Evolutionary conservation across 2,113 vertebrate species (phyloP), one percentile per base, ranked within the genome.

Genomic region (Sapajus apella): DNA sequence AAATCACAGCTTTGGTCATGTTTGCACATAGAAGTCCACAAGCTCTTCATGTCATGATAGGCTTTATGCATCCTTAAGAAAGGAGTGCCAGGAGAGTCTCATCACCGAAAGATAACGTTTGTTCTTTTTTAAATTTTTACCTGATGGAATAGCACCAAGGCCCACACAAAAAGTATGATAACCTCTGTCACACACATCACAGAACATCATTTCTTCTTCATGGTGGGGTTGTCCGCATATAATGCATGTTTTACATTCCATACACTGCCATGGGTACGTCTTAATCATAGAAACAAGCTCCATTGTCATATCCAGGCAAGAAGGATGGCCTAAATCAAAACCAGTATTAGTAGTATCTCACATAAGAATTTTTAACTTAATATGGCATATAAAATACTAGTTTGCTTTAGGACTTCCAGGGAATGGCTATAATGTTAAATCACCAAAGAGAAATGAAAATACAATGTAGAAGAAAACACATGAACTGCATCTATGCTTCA

Each of bases 141-240:
- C 99, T 98, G 99, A 99, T 73, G 99, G 99, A 98, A 99, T 99
- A 92, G 99, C 98, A 88, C 99, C 98, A 98, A 99, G 99, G 94
- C 99, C 99, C 89, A 99, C 99, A 97, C 99, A 99, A 96, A 99
- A 99, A 9, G 99, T 99, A 99, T 99, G 99, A 98, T 99, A 99
- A 66, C 99, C 99, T 88, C 99, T 98, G 98, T 99, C 99, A 98
- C 99, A 99, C 92, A 99, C 99, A 98, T 99, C 99, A 97, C 99
- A 99, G 99, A 99, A 99, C 99, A 99, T 99, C 99, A 99, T 99
- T 98, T 99, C 99, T 94, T 99, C 99, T 99, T 99, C 99, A 0
- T 99, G 99, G 97, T 99, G 99, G 85, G 99, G 99, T 98, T 99
- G 99, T 98, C 99, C 99, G 43, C 99, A 99, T 91, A 99, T 98